Evolutionary conservation across 2,797 vertebrate species (phyloP), one percentile per base, ranked within the genome.

Genomic region (Acanthurus lineatus): DNA sequence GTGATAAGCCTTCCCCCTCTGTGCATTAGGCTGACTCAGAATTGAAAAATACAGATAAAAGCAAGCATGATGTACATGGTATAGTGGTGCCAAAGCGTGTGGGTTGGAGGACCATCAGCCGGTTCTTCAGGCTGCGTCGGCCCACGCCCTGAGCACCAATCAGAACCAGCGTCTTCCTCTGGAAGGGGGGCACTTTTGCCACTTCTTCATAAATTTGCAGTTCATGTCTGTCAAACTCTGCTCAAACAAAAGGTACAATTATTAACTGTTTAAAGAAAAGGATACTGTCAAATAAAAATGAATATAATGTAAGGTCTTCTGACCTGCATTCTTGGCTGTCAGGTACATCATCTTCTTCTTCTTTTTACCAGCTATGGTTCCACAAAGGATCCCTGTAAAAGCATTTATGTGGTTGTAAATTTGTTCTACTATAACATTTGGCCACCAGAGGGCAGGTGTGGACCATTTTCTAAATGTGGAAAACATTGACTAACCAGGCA

Each of bases 331-430:
- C 94, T 96, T 97, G 73, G 98, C 98, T 25, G 97, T 98, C 73
- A 99, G 95, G 86, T 99, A 99, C 98, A 99, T 99, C 97, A 98
- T 99, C 89, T 97, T 99, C 90, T 99, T 99, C 95, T 99, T 99
- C 94, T 98, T 99, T 87, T 99, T 99, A 86, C 96, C 97, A 86
- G 96, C 96, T 88, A 99, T 92, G 71, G 98, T 97, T 84, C 98
- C 98, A 69, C 98, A 99, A 79, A 99, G 96, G 69, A 97, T 97
- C 64, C 97, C 98, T 99, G 42, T 4, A 71, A 80, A 76, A 76
- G 14, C 51, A 57, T 53, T 54, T 15, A 11, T 49, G 10, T 2
- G 12, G 0, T 7, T 60, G 8, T 11, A 9, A 6, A 2, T 65
- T 14, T n/a, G 4, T 87, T 85, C 63, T 70, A 4, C 84, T 82